Base-by-base conservation (phyloP, 2,888 invertebrate genomes). In the Doris montereyensis region DNA sequence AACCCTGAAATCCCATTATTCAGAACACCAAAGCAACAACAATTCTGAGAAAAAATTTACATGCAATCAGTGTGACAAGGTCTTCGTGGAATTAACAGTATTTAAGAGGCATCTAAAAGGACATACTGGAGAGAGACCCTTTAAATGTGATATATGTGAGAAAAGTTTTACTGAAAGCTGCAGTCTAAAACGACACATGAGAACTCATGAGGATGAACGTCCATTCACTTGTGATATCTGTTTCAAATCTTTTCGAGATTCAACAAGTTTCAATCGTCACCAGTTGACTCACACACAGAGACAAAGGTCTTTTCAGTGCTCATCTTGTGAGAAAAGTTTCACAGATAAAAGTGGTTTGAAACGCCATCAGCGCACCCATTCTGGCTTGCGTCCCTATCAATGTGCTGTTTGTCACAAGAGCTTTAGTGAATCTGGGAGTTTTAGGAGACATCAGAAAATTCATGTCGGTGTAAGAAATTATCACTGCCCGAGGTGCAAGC, bases 341-440 rank as follows among this genome's bases (percentile, higher is more conserved):
- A 68, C 71, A 21, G 79, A 79, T 17, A 79, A 75, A 52, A 73
- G 70, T 75, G 75, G 60, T 21, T 57, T 79, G 34, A 79, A 68
- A 28, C 41, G 79, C 0, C 79, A 79, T 41, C 75, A 79, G 26
- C 30, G 70, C 26, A 70, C 70, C 0, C 79, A 79, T 41, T 75
- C 70, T 13, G 75, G 79, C 1, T 28, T 79, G 2, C 75, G 79
- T 21, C 79, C 79, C 21, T 79, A 70, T 70, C 60, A 70, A 34
- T 79, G 79, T 34, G 21, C 52, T 13, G 58, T 60, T 5, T 79
- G 79, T 60, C 30, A 24, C 0, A 79, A 79, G 60, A 60, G 75
- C 21, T 79, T 79, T 21, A 70, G 75, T 32, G 79, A 79, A 17
- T n/a, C 71, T 75, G 75, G 79, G 5, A 79, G 79, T 58, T 79